phyloP scores from a whole-genome alignment of 2,888 invertebrate species.

The Lathronympha strigana region DNA sequence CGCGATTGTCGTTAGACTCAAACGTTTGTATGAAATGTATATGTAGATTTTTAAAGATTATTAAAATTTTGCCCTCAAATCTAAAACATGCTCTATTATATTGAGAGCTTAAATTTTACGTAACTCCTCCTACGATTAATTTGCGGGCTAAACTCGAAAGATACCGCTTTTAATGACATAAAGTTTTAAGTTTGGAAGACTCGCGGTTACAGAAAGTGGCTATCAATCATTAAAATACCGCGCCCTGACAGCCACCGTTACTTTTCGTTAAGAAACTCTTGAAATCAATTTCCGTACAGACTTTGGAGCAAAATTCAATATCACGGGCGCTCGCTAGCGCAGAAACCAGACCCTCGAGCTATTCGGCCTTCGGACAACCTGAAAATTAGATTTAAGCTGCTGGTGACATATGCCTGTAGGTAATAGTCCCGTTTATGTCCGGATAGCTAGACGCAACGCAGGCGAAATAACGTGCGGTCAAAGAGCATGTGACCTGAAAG shows the following conservation, averaged over 20 bases:
- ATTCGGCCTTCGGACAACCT: conserved; percentile 67
- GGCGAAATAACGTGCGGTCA: conserved; percentile 47
- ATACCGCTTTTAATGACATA: conserved; percentile 41
- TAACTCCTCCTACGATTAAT: conserved; percentile 34
- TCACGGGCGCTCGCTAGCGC: conserved; percentile 43
- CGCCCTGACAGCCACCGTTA: conserved; percentile 64
- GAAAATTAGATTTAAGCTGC: conserved; percentile 75
- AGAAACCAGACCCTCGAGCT: conserved; percentile 50
- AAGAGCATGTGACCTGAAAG: conserved; percentile 26
- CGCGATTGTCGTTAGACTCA: background rate
- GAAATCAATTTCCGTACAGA: conserved; percentile 75
- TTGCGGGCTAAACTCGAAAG: conserved; percentile 38
- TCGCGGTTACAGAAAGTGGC: conserved; percentile 45
- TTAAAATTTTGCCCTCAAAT: background rate
- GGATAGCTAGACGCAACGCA: conserved; percentile 44
- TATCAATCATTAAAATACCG: conserved; percentile 62
- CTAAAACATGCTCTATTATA: conserved; percentile 14
- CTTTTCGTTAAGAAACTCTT: conserved; percentile 63
- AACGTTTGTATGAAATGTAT: background rate
- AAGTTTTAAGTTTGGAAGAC: conserved; percentile 38
- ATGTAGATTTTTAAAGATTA: background rate
- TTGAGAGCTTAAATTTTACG: conserved; percentile 22
- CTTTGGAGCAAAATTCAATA: conserved; percentile 69
- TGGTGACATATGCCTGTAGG: conserved; percentile 59
- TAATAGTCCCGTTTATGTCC: conserved; percentile 44